Conservation (phyloP, 2,888 invertebrate genomes). For the Mystacides longicornis region DNA sequence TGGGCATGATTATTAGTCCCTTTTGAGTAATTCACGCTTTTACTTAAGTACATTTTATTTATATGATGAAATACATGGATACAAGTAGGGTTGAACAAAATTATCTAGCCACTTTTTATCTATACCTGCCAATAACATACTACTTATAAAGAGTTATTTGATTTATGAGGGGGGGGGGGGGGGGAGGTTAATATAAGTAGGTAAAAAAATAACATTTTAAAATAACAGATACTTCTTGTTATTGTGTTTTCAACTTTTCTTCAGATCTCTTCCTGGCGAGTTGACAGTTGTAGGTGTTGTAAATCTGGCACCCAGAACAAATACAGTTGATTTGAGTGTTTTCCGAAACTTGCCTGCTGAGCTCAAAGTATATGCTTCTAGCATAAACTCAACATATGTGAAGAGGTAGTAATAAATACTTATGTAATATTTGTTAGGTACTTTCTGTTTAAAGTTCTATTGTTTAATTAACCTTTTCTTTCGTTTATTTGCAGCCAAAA, state of each 20-base stretch:
- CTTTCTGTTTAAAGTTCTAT: background rate
- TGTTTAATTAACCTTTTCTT: background rate
- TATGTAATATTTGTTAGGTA: background rate
- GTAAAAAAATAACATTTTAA: too few relatives aligned
- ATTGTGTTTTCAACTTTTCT: background rate
- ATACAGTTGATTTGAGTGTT: conserved; percentile 35
- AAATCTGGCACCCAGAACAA: conserved; percentile 37
- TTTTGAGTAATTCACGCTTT: too few relatives aligned
- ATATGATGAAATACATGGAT: too few relatives aligned
- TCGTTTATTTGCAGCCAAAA: conserved; percentile 32
- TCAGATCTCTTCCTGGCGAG: conserved; percentile 29
- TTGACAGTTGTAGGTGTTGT: conserved; percentile 38
- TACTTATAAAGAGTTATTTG: too few relatives aligned
- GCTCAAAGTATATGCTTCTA: conserved; percentile 35
- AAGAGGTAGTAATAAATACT: conserved; percentile 33
- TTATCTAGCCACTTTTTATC: too few relatives aligned
- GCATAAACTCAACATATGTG: conserved; percentile 33
- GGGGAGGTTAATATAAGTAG: too few relatives aligned
- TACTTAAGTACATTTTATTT: too few relatives aligned
- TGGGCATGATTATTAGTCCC: too few relatives aligned
- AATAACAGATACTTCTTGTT: too few relatives aligned
- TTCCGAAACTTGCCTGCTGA: conserved; percentile 31
- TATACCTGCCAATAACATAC: too few relatives aligned
- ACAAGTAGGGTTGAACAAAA: too few relatives aligned
- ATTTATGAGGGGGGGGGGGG: too few relatives aligned